phyloP scores from a whole-genome alignment of 35 echinoderm and acorn worm genomes.

The Amphiura filiformis region DNA sequence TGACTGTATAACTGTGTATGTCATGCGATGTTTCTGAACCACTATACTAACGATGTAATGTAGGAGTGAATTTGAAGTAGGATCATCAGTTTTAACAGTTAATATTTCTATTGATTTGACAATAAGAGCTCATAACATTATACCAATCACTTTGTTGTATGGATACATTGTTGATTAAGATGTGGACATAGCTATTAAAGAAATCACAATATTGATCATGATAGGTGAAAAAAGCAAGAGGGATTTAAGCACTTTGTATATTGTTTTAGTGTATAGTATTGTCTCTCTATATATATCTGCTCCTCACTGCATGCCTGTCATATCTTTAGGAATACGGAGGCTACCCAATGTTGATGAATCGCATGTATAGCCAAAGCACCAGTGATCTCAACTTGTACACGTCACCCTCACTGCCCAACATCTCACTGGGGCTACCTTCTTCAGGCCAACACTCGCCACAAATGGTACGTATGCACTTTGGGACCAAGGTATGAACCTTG shows the following conservation, averaged over 20 bases:
- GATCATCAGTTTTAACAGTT: no score
- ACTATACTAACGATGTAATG: no score
- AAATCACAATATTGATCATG: no score
- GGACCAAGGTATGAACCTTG: background rate
- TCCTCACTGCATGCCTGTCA: background rate
- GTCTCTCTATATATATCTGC: background rate
- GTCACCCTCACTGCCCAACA: slow-evolving; percentile 97
- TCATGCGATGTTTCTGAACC: no score
- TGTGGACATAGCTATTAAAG: no score
- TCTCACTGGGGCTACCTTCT: slow-evolving; percentile 84
- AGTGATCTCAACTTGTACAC: slow-evolving; percentile 83
- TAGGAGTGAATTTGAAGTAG: no score
- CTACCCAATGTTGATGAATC: slow-evolving; percentile 74
- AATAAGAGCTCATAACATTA: no score
- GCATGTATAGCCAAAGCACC: slow-evolving; percentile 44
- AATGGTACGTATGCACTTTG: slow-evolving; percentile 56
- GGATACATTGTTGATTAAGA: no score
- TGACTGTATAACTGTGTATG: no score
- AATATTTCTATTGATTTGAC: no score
- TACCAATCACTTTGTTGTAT: no score
- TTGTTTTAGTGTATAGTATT: background rate
- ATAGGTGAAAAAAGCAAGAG: no score
- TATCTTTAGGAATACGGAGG: slow-evolving; percentile 54
- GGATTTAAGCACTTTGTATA: background rate
- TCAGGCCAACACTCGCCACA: slow-evolving; percentile 76